Evolutionary conservation across 2,888 invertebrate species (phyloP), one percentile per base, ranked within the genome.

Genomic region (Choristoneura rosaceana): DNA sequence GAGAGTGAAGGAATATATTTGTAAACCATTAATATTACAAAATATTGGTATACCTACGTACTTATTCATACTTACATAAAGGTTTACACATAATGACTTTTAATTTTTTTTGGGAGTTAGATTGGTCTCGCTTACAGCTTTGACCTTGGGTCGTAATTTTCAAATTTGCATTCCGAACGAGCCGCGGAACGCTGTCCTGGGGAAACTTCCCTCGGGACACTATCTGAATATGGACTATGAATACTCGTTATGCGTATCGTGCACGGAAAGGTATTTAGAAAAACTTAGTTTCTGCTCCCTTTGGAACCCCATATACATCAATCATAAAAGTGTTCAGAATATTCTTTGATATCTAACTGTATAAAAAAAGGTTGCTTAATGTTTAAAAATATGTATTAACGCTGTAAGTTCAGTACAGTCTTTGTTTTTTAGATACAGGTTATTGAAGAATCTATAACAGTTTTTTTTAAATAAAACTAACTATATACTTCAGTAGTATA

Each of bases 111-210:
- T 50, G 4, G 5, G 2, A n/a, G 50, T n/a, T 7, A n/a, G 7
- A 50, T 15, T 17, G 7, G 43, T 52, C 52, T 43, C 62, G 70
- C 50, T 60, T 33, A 0, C 2, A 60, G 62, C 77, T 79, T 73
- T 14, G 79, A 33, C 50, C 75, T 80, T 86, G 71, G 47, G 71
- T 74, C 76, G 69, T 45, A 47, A 67, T 50, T 50, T 73, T 67
- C 71, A 74, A 78, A 88, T 88, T 88, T 86, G 82, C 86, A 87
- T 88, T 83, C 82, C 74, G 82, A 77, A 80, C 78, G 76, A 81
- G 70, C 74, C 75, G 78, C 75, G 79, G 80, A 77, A 74, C 75
- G 75, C 78, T 80, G 80, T 79, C 81, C 79, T 74, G 79, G 80
- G 76, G 62, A 71, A 79, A 82, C 80, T 81, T 77, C 81, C 81